phyloP scores from a whole-genome alignment of 2,113 vertebrate species.

The Chloropsis hardwickii region DNA sequence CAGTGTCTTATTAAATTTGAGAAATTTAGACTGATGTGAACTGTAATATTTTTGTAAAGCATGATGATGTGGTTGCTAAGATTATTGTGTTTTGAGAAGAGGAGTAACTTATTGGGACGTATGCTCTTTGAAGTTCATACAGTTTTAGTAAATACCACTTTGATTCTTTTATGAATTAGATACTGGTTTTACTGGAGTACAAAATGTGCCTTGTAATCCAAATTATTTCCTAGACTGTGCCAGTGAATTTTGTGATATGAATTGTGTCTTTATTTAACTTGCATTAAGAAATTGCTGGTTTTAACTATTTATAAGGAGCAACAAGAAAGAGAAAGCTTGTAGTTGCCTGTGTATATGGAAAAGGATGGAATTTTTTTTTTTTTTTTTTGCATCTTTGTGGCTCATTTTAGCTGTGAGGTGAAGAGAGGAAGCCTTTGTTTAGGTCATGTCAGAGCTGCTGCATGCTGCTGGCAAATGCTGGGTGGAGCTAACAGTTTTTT shows the following conservation, averaged over 20 bases:
- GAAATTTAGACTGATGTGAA: neutral
- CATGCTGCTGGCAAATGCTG: neutral
- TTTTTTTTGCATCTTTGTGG: neutral
- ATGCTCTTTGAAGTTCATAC: neutral
- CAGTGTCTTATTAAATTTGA: neutral
- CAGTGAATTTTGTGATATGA: neutral
- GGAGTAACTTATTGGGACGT: rapidly evolving
- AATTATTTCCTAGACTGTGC: neutral
- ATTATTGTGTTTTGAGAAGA: neutral
- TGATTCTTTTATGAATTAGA: neutral
- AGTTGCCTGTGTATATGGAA: neutral
- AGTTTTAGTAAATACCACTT: neutral
- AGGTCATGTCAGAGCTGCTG: neutral
- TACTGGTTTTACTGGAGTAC: neutral
- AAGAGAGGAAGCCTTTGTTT: neutral
- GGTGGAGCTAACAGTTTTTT: neutral
- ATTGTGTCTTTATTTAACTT: neutral
- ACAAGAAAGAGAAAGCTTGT: neutral
- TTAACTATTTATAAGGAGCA: neutral
- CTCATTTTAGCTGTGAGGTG: neutral
- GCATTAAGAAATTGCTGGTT: neutral
- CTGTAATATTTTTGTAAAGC: neutral
- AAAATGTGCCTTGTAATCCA: neutral
- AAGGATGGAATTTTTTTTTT: neutral
- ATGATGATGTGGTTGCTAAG: neutral